These are phyloP conservation scores for Smithornis capensis DNA, from an alignment of 2,113 vertebrate species.

Conservation along the genomic window DNA sequence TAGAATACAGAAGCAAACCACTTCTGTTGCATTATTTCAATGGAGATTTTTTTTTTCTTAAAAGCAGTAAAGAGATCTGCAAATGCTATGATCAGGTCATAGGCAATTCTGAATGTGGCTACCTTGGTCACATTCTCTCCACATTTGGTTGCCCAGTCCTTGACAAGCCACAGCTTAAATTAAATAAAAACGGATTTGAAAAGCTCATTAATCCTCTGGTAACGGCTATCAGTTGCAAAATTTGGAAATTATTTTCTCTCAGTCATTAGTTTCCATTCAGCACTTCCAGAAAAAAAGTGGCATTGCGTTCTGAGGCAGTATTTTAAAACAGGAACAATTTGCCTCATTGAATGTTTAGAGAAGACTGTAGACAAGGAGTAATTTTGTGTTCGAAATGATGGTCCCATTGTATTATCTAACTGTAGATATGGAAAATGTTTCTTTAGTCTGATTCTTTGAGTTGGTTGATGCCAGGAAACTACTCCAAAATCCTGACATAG, in stretches of 20 bases:
- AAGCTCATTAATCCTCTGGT: background rate
- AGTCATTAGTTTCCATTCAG: background rate
- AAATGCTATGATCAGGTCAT: background rate
- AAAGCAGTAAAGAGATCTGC: background rate
- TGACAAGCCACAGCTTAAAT: background rate
- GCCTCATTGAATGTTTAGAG: background rate
- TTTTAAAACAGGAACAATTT: background rate
- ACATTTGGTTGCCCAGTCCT: background rate
- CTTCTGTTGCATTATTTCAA: background rate
- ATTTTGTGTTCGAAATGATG: background rate
- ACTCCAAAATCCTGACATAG: slow-evolving; percentile 30
- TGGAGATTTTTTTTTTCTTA: background rate
- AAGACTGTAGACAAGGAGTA: background rate
- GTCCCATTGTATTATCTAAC: background rate
- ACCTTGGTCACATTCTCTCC: background rate
- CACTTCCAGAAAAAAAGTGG: background rate
- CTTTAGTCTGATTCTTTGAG: slow-evolving; percentile 21
- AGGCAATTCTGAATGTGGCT: background rate
- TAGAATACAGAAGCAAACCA: background rate
- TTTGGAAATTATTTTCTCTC: background rate
- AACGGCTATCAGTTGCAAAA: slow-evolving; percentile 15
- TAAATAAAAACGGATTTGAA: slow-evolving; percentile 20
- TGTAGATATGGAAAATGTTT: background rate
- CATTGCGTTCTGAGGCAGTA: background rate
- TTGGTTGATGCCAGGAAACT: background rate